Evolutionary conservation across 2,113 vertebrate genomes (phyloP), one percentile per base, ranked within the genome.

Genomic region (Onychorhynchus coronatus): DNA sequence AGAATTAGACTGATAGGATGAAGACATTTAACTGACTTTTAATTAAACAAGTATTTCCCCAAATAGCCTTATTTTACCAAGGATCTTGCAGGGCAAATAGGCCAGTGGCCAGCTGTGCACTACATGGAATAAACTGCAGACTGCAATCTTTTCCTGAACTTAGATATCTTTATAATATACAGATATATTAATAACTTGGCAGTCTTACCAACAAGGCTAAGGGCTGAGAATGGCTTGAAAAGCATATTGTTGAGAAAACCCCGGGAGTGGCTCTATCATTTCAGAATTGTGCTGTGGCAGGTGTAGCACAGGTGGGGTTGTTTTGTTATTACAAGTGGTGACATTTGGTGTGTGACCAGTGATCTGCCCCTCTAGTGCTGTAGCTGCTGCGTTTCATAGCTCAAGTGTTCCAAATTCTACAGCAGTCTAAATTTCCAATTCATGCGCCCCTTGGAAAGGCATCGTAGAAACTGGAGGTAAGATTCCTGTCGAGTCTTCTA

Each of bases 241-340:
- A 77, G 19, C 1, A 3, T 11, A 6, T 28, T 91, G 27, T 67
- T 75, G 49, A 68, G 75, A 77, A 81, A 90, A 66, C 11, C 25
- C 28, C 20, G 23, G 10, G n/a, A 72, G 52, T 12, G 12, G 77
- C 39, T 59, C 42, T 46, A 58, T 66, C 19, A 37, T 70, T 78
- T 78, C 82, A 71, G 56, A 53, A 71, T 41, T 50, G 65, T 78
- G 44, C 59, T 70, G 35, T 39, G 59, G 59, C 49, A 88, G 53
- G n/a, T 0, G 4, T 24, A 61, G 62, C 24, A 24, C 21, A 6
- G 47, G 52, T 47, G 42, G 28, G 6, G 27, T 81, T 46, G 33
- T 58, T 83, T 33, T 0, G 0, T 41, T 84, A 19, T 46, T 56
- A 21, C 0, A 1, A n/a, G 71, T 0, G 4, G 47, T 79, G 75